A percentile compares a stretch with the other conserved stretches of the same genome.
Conservation (phyloP, 2,888 invertebrate genomes). For the Oscheius onirici region DNA sequence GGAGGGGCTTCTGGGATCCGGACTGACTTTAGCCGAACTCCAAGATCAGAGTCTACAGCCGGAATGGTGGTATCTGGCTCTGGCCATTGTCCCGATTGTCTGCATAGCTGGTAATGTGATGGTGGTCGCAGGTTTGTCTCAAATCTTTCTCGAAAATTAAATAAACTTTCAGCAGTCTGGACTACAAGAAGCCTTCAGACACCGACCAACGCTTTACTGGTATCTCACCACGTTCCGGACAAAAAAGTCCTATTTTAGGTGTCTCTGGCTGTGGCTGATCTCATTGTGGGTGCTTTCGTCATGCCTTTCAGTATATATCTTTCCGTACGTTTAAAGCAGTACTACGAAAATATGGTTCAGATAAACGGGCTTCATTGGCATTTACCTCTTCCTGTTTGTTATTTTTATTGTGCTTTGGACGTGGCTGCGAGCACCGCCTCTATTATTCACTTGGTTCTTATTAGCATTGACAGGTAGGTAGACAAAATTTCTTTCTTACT, state of each 20-base stretch:
- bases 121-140: slow-evolving; percentile 50
- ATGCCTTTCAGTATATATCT: slow-evolving; percentile 71
- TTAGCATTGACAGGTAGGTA: slow-evolving; percentile 69
- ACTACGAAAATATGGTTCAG: slow-evolving; percentile 40
- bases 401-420: slow-evolving; percentile 69
- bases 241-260: slow-evolving; percentile 56
- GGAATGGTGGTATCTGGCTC: slow-evolving; percentile 49
- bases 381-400: slow-evolving; percentile 65
- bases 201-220: slow-evolving; percentile 66
- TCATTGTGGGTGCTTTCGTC: slow-evolving; percentile 68
- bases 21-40: slow-evolving; percentile 37
- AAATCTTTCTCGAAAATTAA: no score
- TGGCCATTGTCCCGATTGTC: slow-evolving; percentile 51
- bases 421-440: slow-evolving; percentile 71
- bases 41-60: slow-evolving; percentile 42
- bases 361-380: slow-evolving; percentile 71
- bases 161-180: slow-evolving; percentile 56
- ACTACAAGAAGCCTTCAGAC: slow-evolving; percentile 68
- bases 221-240: background rate
- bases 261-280: slow-evolving; percentile 68
- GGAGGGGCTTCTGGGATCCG: slow-evolving; percentile 37
- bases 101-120: slow-evolving; percentile 62
- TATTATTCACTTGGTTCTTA: slow-evolving; percentile 71
- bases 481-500: background rate
- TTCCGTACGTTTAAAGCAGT: slow-evolving; percentile 59